Evolutionary conservation across 2,113 vertebrate species (phyloP).

Genomic region (Petrocephalus microphthalmus): DNA sequence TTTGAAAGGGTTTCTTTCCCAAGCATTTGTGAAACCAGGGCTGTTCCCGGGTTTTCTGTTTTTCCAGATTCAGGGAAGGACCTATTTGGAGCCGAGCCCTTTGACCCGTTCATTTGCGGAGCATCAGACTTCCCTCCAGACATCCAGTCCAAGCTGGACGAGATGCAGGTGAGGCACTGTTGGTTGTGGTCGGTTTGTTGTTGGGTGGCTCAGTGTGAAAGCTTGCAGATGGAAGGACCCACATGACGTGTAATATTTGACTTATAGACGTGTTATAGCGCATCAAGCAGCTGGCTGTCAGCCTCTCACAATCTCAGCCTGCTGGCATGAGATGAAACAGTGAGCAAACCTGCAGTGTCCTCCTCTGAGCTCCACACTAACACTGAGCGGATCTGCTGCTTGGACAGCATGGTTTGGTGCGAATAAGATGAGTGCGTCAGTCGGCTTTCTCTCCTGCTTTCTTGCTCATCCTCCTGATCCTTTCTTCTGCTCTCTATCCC

Average conservation of each 20-base stretch:
- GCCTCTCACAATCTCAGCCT: background rate
- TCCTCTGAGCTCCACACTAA: background rate
- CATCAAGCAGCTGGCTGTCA: background rate
- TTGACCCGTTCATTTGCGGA: conserved; percentile 94
- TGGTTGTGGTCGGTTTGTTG: conserved; percentile 22
- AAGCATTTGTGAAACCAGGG: background rate
- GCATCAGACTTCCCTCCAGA: conserved; percentile 90
- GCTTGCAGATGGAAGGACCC: background rate
- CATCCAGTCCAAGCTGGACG: conserved; percentile 94
- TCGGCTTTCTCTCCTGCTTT: background rate
- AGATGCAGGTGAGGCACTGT: conserved; percentile 89
- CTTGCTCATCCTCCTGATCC: conserved; percentile 7
- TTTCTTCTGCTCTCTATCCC: conserved; percentile 52
- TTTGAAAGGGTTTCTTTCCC: background rate
- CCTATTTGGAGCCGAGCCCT: conserved; percentile 92
- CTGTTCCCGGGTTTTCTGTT: background rate
- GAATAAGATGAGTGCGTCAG: background rate
- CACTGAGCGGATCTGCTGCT: background rate
- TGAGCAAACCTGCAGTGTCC: background rate
- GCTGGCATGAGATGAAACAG: background rate
- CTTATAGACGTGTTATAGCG: background rate
- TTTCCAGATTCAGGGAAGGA: conserved; percentile 74
- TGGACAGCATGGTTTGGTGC: background rate
- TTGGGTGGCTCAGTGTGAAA: background rate
- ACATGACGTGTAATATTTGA: background rate